Evolutionary conservation across 2,888 invertebrate genomes (phyloP).

Genomic region (Philaethria dido): DNA sequence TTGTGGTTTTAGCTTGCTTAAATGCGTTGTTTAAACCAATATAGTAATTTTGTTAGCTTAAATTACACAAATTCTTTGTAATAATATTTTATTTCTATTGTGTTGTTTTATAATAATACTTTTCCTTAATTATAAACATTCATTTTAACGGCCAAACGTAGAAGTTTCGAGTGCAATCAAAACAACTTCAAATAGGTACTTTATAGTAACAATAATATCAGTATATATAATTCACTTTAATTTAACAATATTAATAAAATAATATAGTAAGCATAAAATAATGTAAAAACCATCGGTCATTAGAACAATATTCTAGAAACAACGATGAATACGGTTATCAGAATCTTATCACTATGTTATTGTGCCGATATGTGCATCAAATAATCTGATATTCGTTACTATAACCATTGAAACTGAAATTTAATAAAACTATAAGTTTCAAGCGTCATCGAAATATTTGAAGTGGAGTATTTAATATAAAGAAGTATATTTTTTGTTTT

Average conservation of each 20-base stretch:
- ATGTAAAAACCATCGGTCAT: not conserved
- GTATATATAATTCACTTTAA: not conserved
- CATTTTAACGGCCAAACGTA: not conserved
- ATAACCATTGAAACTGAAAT: conserved; percentile 29
- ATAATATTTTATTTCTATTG: not conserved
- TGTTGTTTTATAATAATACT: not conserved
- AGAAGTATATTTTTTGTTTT: too few relatives aligned
- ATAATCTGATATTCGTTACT: conserved; percentile 41
- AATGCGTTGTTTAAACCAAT: not conserved
- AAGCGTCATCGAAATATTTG: conserved; percentile 14
- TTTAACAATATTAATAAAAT: not conserved
- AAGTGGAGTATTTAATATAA: not conserved
- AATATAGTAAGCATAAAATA: not conserved
- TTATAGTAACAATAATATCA: not conserved
- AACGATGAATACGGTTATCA: conserved; percentile 34
- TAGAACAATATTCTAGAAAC: conserved; percentile 36
- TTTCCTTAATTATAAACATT: not conserved
- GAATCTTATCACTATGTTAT: conserved; percentile 40
- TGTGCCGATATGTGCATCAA: conserved; percentile 37
- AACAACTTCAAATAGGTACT: not conserved
- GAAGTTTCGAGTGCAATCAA: not conserved
- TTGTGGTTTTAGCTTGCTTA: conserved; percentile 7
- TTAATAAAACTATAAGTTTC: conserved; percentile 26
- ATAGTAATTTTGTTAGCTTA: too few relatives aligned
- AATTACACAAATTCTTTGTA: not conserved